phyloP scores from a whole-genome alignment of 1,140 invertebrate species.

The Tachypleus tridentatus region DNA sequence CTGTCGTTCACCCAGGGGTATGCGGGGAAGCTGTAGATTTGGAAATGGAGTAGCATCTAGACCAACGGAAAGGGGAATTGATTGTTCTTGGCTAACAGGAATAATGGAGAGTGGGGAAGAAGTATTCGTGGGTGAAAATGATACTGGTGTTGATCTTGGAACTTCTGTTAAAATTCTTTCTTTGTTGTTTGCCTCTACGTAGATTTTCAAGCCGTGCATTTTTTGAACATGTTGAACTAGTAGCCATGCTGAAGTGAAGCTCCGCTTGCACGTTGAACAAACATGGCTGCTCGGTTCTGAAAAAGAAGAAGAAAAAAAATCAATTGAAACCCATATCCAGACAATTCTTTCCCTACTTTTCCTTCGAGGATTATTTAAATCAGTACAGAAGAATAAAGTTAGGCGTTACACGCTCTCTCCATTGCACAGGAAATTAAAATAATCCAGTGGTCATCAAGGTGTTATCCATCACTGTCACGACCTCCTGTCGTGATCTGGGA shows the following conservation, averaged over 20 bases:
- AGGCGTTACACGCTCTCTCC: no score
- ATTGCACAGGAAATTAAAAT: no score
- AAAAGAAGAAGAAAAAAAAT: constrained; percentile 36
- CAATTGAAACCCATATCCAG: not conserved
- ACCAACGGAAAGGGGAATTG: not conserved
- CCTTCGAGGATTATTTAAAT: not conserved
- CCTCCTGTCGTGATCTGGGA: no score
- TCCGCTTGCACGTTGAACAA: constrained; percentile 84
- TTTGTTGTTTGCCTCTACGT: constrained; percentile 45
- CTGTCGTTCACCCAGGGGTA: constrained; percentile 30
- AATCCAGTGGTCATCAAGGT: no score
- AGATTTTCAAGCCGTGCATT: constrained; percentile 85
- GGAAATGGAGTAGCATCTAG: not conserved
- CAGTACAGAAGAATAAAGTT: no score
- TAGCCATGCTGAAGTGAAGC: constrained; percentile 80
- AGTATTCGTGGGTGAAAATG: constrained; percentile 34
- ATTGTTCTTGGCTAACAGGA: not conserved
- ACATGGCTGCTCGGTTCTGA: constrained; percentile 89
- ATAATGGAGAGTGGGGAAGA: constrained; percentile 5
- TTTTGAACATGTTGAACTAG: constrained; percentile 89
- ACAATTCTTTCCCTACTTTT: not conserved
- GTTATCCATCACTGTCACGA: no score
- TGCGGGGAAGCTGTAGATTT: constrained; percentile 4
- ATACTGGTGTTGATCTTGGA: constrained; percentile 24
- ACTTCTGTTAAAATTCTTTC: constrained; percentile 10